phyloP scores from a whole-genome alignment of 2,797 vertebrate species.

The Phataginus tricuspis region DNA sequence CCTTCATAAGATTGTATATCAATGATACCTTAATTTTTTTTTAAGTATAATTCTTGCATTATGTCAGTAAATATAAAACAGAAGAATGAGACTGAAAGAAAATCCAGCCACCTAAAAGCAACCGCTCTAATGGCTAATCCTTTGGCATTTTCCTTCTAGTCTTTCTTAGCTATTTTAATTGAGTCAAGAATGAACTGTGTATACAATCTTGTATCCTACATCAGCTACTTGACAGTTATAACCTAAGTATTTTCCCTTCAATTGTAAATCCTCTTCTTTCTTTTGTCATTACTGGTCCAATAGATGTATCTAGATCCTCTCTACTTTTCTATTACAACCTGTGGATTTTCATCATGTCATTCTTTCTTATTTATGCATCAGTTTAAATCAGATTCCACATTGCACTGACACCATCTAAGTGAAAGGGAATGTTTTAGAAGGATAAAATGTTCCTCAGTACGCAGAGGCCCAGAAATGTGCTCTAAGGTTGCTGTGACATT shows the following conservation, averaged over 20 bases:
- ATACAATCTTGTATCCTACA: background rate
- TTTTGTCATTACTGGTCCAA: constrained; percentile 2
- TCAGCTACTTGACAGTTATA: background rate
- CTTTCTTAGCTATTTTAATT: constrained; percentile 47
- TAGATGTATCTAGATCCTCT: background rate
- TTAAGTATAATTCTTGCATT: background rate
- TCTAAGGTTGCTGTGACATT: background rate
- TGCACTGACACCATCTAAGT: background rate
- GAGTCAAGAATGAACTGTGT: background rate
- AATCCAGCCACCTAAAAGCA: background rate
- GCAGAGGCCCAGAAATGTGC: background rate
- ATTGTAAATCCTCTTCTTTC: background rate
- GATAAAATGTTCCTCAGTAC: background rate
- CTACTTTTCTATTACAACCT: background rate
- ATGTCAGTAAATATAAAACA: constrained; percentile 7
- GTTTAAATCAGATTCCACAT: background rate
- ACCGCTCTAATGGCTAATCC: background rate
- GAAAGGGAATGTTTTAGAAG: background rate
- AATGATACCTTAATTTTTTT: too few species aligned
- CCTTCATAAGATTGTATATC: too few species aligned
- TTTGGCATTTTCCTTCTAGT: background rate
- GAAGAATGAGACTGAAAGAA: constrained; percentile 25
- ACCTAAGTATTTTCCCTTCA: background rate
- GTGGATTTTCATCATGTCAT: constrained; percentile 20
- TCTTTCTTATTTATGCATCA: background rate